These are phyloP conservation scores for Thera britannica DNA, from an alignment of 2,888 invertebrate species.

Conservation along the genomic window DNA sequence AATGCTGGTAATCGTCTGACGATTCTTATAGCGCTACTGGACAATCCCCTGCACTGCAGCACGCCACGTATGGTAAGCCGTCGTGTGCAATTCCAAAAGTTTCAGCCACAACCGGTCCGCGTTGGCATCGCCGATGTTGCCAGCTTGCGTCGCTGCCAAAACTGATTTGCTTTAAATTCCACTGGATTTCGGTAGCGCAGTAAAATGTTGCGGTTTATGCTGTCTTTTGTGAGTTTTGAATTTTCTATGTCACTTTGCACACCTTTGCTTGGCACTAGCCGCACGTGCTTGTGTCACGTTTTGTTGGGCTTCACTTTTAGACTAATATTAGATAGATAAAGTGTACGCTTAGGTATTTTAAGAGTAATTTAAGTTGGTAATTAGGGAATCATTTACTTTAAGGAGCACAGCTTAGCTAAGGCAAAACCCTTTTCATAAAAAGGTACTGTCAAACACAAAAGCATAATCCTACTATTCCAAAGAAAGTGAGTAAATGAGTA, in stretches of 20 bases:
- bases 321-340: neutral
- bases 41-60: neutral
- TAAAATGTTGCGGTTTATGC: constrained; percentile 24
- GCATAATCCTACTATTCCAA: no score
- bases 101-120: constrained; percentile 24
- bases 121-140: constrained; percentile 29
- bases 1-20: no score
- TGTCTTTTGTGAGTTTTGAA: constrained; percentile 19
- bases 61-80: neutral
- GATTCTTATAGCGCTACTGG: no score
- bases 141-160: constrained; percentile 29
- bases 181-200: constrained; percentile 22
- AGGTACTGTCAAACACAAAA: no score
- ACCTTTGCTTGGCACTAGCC: constrained; percentile 3
- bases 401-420: no score
- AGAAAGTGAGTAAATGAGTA: no score
- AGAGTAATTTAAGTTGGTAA: no score
- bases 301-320: neutral
- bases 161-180: constrained; percentile 35
- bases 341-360: no score
- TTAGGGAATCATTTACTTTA: no score
- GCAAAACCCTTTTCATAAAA: no score
- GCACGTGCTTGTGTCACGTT: neutral
- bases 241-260: constrained; percentile 13
- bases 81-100: constrained; percentile 20